Conservation (phyloP, 2,113 vertebrate species). For the Aegithalos caudatus region DNA sequence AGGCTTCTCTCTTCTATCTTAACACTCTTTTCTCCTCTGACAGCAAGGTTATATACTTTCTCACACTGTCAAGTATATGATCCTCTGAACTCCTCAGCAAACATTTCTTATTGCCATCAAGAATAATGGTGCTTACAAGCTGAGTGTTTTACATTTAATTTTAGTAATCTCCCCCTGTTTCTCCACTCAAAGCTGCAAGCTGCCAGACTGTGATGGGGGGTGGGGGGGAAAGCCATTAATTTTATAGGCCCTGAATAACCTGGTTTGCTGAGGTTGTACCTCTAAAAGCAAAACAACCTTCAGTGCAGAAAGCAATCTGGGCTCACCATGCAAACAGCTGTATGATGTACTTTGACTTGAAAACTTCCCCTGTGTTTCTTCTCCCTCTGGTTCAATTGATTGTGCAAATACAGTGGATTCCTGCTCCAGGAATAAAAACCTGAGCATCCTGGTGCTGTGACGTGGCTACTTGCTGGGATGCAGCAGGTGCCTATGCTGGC, state of each 20-base stretch:
- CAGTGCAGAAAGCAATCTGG: not conserved
- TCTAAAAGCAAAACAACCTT: not conserved
- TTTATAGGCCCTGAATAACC: not conserved
- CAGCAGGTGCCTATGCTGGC: accelerated
- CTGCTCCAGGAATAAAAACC: not conserved
- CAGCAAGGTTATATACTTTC: not conserved
- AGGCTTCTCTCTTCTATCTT: not conserved
- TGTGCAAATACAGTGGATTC: not conserved
- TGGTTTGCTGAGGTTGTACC: not conserved
- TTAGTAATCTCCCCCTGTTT: not conserved
- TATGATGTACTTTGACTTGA: not conserved
- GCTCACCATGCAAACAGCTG: not conserved
- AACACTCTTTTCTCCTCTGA: not conserved
- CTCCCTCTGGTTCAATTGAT: not conserved
- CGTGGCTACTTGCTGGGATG: not conserved
- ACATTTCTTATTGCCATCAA: not conserved
- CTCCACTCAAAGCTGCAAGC: not conserved
- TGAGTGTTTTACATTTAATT: not conserved
- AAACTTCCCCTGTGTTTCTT: not conserved
- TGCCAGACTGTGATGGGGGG: not conserved
- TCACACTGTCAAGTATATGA: not conserved
- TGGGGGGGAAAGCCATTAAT: not conserved
- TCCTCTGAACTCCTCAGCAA: not conserved
- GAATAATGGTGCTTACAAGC: not conserved
- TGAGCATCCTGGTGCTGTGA: not conserved